phyloP scores from a whole-genome alignment of 2,888 invertebrate genomes.

The Heliconius aoede region DNA sequence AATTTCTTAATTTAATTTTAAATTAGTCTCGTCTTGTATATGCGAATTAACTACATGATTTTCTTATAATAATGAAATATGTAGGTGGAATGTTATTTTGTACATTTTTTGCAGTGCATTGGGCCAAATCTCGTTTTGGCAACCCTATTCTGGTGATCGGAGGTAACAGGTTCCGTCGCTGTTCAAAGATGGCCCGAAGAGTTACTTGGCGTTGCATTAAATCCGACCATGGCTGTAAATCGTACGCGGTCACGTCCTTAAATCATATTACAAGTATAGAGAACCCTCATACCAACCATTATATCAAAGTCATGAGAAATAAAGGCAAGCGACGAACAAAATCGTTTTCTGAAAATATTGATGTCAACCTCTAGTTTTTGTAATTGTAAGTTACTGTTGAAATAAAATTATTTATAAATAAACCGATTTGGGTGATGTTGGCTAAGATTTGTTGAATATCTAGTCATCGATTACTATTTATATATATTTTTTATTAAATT shows the following conservation, averaged over 20 bases:
- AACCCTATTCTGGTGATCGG: conserved; percentile 70
- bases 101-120: conserved; percentile 66
- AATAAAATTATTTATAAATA: background rate
- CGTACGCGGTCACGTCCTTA: conserved; percentile 62
- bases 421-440: background rate
- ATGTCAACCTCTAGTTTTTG: conserved; percentile 10
- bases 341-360: conserved; percentile 20
- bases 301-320: conserved; percentile 31
- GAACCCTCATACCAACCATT: conserved; percentile 57
- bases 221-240: conserved; percentile 70
- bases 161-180: conserved; percentile 66
- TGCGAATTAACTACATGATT: background rate
- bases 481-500: conserved; percentile 6
- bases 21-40: background rate
- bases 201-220: conserved; percentile 73
- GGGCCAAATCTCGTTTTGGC: conserved; percentile 68
- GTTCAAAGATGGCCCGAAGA: conserved; percentile 50
- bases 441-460: background rate
- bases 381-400: background rate
- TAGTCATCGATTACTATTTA: background rate
- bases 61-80: background rate
- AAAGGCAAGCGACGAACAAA: conserved; percentile 25
- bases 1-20: too few relatives aligned
- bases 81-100: conserved; percentile 49
- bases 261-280: conserved; percentile 59